These are phyloP conservation scores for Hecatera dysodea DNA, from an alignment of 2,888 invertebrate genomes.

Conservation along the genomic window DNA sequence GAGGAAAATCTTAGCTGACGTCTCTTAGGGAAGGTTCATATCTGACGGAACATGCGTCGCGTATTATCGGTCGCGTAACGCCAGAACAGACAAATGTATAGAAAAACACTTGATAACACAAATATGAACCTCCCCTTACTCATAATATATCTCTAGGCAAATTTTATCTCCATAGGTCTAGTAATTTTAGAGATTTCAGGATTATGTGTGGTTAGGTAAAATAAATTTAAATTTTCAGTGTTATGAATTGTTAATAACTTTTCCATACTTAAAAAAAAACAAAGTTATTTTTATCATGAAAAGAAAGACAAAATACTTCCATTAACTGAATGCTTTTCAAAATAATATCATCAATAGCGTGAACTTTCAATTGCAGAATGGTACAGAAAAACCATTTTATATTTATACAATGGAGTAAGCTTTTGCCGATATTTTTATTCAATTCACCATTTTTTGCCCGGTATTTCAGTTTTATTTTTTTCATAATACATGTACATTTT, in stretches of 20 bases:
- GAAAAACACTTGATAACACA: no score
- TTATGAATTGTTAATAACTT: neutral
- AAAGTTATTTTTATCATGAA: neutral
- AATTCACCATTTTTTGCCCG: slow-evolving; percentile 32
- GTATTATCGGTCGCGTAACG: no score
- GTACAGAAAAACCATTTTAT: slow-evolving; percentile 36
- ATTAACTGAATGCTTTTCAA: slow-evolving; percentile 37
- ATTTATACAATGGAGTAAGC: slow-evolving; percentile 54
- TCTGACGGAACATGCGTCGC: no score
- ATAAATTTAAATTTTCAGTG: neutral
- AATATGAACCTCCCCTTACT: no score
- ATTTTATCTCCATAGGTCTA: no score
- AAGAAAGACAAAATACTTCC: neutral
- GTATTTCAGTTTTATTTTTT: slow-evolving; percentile 22
- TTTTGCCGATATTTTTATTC: slow-evolving; percentile 51
- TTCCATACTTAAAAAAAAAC: neutral
- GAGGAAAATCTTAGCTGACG: no score
- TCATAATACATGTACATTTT: slow-evolving; percentile 13
- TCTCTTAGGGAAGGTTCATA: no score
- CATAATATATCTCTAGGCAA: no score
- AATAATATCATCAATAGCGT: slow-evolving; percentile 34
- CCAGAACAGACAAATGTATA: no score
- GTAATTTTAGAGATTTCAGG: no score
- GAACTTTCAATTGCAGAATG: slow-evolving; percentile 47
- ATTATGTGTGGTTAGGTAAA: no score